These are phyloP conservation scores for Macropus fuliginosus DNA, from an alignment of 2,797 vertebrate genomes.

Conservation along the genomic window DNA sequence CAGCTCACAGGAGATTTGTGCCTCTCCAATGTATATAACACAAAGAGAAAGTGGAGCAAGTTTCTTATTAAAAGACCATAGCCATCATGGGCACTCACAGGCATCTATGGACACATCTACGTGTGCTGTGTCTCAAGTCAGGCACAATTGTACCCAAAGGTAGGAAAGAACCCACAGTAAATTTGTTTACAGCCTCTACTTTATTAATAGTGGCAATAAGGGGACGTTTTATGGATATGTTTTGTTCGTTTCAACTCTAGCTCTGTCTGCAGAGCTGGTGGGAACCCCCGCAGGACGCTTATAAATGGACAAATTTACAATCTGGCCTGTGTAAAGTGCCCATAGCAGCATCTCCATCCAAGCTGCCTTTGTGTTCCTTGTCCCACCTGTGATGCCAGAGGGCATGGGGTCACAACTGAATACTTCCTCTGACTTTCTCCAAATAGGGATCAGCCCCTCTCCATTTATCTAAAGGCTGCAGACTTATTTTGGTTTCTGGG, in stretches of 20 bases:
- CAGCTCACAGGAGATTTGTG: not conserved
- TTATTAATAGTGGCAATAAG: constrained; percentile 81
- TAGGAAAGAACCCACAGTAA: constrained; percentile 75
- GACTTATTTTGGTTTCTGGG: constrained; percentile 82
- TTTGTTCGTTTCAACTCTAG: constrained; percentile 76
- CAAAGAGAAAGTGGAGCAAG: not conserved
- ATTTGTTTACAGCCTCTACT: constrained; percentile 79
- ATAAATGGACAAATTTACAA: constrained; percentile 87
- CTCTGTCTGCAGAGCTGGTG: constrained; percentile 80
- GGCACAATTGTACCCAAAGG: not conserved
- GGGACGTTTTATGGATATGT: constrained; percentile 79
- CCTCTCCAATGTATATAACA: not conserved
- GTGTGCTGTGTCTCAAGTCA: constrained; percentile 10
- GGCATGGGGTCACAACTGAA: constrained; percentile 77
- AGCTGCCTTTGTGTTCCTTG: constrained; percentile 79
- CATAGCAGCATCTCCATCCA: constrained; percentile 79
- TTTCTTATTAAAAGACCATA: not conserved
- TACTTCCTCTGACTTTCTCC: constrained; percentile 76
- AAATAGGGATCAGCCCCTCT: constrained; percentile 72
- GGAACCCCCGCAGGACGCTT: constrained; percentile 81
- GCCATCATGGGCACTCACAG: not conserved
- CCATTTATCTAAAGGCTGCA: constrained; percentile 79
- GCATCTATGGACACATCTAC: not conserved
- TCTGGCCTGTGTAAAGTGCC: constrained; percentile 81
- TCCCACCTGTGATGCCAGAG: constrained; percentile 84